A percentile compares a stretch with the other conserved stretches of the same genome.
Evolutionary conservation across 2,888 invertebrate species (phyloP).

Genomic region (Eristalis tenax): DNA sequence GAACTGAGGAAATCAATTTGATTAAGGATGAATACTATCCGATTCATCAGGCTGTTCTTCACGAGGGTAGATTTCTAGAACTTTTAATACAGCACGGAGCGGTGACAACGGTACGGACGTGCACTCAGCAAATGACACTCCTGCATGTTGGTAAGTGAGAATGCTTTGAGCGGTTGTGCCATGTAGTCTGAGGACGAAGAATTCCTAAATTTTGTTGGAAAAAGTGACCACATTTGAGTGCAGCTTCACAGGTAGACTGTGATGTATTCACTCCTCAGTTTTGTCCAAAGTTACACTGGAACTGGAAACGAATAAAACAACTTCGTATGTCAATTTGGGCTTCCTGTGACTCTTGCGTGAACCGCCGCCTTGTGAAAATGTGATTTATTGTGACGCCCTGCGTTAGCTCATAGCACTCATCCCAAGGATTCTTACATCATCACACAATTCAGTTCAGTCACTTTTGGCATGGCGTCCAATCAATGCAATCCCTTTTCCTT

Average conservation of each 20-base stretch:
- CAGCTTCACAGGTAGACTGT: too few species aligned
- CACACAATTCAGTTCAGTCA: not conserved
- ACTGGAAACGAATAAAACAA: too few species aligned
- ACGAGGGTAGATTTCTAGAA: slow-evolving; percentile 87
- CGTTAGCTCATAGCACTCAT: too few species aligned
- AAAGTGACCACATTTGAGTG: too few species aligned
- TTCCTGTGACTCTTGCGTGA: too few species aligned
- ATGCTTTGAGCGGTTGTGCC: too few species aligned
- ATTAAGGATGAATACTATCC: slow-evolving; percentile 90
- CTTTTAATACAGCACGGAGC: slow-evolving; percentile 86
- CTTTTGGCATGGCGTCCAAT: not conserved
- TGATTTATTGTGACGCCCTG: too few species aligned
- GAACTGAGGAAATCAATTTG: slow-evolving; percentile 87
- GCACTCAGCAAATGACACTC: slow-evolving; percentile 87
- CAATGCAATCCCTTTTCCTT: not conserved
- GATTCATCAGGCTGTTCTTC: slow-evolving; percentile 88
- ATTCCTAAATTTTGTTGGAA: not conserved
- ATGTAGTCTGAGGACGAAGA: too few species aligned
- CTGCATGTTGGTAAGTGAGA: slow-evolving; percentile 84
- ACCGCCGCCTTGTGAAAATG: too few species aligned
- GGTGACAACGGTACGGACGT: slow-evolving; percentile 86
- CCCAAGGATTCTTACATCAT: not conserved
- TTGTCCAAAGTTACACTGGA: too few species aligned
- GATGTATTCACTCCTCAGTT: too few species aligned
- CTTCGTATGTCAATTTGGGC: too few species aligned